Conservation (phyloP, 2,113 vertebrate species). For the Chamaetylas fuelleborni region DNA sequence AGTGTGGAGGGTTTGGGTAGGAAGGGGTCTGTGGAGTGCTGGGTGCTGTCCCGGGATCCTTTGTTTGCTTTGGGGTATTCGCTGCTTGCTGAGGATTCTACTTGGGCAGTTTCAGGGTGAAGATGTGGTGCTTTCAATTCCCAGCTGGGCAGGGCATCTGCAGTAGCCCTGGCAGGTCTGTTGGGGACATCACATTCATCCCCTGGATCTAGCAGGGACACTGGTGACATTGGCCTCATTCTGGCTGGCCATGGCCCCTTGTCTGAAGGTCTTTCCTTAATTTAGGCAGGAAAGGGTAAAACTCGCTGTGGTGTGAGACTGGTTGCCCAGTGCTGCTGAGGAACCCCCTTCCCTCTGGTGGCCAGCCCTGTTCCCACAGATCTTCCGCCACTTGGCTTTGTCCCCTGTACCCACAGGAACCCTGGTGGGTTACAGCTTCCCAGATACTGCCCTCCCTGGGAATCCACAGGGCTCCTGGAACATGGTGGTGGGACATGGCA, state of each 20-base stretch:
- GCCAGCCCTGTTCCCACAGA: neutral
- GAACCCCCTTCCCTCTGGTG: neutral
- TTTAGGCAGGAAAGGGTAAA: neutral
- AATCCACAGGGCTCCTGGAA: neutral
- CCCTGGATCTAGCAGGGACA: neutral
- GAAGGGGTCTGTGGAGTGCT: neutral
- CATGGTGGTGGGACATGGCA: neutral
- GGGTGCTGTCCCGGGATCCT: fast-evolving
- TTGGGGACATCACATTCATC: neutral
- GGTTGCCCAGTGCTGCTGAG: neutral
- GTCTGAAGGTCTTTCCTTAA: neutral
- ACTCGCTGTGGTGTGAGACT: fast-evolving
- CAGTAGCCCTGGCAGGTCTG: fast-evolving
- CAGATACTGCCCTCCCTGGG: neutral
- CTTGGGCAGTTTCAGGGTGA: neutral
- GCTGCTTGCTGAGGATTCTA: neutral
- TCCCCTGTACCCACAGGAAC: neutral
- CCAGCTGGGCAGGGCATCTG: neutral
- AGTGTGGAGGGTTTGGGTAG: neutral
- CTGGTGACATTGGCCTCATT: neutral
- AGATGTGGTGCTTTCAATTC: neutral
- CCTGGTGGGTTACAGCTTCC: neutral
- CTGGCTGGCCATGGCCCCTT: no score
- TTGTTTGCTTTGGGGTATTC: neutral
- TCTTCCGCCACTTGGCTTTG: fast-evolving